These are phyloP conservation scores for Spongilla lacustris DNA, from an alignment of 37 sponge, comb jelly and placozoan species.

Conservation along the genomic window DNA sequence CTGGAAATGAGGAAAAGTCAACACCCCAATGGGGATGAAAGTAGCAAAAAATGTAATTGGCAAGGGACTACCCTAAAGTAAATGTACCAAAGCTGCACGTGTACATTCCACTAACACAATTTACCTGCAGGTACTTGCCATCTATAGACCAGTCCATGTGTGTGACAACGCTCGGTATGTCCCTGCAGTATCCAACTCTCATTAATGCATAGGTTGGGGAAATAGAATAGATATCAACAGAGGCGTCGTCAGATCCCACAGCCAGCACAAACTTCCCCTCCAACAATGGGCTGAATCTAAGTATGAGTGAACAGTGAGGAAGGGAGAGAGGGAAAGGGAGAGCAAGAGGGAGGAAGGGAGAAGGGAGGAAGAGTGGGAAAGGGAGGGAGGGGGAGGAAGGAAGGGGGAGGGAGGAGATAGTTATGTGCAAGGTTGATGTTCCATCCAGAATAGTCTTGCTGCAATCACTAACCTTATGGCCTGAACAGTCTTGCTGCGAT, in stretches of 20 bases:
- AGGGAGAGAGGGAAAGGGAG: not conserved
- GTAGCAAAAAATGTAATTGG: not conserved
- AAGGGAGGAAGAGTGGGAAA: not conserved
- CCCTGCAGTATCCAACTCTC: constrained; percentile 65
- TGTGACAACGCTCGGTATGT: constrained; percentile 78
- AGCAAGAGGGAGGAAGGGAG: not conserved
- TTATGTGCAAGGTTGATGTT: not conserved
- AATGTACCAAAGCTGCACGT: not conserved
- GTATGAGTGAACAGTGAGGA: not conserved
- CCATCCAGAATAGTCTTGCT: not conserved
- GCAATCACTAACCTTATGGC: constrained; percentile 62
- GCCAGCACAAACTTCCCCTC: constrained; percentile 18
- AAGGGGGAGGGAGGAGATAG: not conserved
- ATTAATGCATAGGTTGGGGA: constrained; percentile 8
- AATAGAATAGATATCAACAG: constrained; percentile 79
- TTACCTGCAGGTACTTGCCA: constrained; percentile 68
- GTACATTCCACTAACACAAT: not conserved
- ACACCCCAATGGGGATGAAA: not conserved
- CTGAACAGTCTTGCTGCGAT: constrained; percentile 64
- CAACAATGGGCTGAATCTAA: constrained; percentile 82
- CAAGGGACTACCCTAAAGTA: not conserved
- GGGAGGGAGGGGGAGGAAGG: not conserved
- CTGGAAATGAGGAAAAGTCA: not conserved
- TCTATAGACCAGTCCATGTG: constrained; percentile 93
- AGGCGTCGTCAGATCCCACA: constrained; percentile 87